Base-by-base conservation (phyloP, 2,113 vertebrate genomes). In the Archocentrus centrarchus region DNA sequence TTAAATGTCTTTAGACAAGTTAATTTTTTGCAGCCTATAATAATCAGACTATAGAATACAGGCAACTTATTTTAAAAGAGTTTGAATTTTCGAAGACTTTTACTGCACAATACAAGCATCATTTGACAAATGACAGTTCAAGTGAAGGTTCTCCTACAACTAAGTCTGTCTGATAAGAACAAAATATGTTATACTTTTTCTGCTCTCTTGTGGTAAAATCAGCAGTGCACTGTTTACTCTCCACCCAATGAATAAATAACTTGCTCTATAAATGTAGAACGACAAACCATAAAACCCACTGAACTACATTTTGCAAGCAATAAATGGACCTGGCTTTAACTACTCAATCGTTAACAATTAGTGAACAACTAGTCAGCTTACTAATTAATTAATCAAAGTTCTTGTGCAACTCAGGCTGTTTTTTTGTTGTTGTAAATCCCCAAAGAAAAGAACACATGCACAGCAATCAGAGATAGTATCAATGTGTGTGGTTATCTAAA, bases 401-500 rank as follows among this genome's bases (percentile, higher is more conserved):
- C 27, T 15, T 75, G 41, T 2, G 30, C 27, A 68, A 13, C 32
- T 17, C 27, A 7, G 44, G 55, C 35, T 59, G 30, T 80, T 80
- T 75, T 22, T 15, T 59, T 39, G 37, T 37, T 37, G 37, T 10
- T 39, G 2, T 10, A 79, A 79, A 20, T 35, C 22, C 27, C 9
- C 4, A 18, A 22, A 75, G 35, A 75, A 37, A 78, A 24, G 59
- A 57, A 41, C 20, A 53, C 60, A 80, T 44, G 78, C 82, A 59
- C n/a, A 44, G 64, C 60, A 81, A 81, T 88, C 60, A 64, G 20
- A 64, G 77, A 89, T 82, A 10, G 35, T 14, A 83, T 90, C 80
- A 80, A 47, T 92, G 93, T 94, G 93, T 94, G 93, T 60, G 76
- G 93, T 84, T 77, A 90, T 85, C 85, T 87, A 62, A 32, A 83